Evolutionary conservation across 2,797 vertebrate species (phyloP).

Genomic region (Crax fasciolata): DNA sequence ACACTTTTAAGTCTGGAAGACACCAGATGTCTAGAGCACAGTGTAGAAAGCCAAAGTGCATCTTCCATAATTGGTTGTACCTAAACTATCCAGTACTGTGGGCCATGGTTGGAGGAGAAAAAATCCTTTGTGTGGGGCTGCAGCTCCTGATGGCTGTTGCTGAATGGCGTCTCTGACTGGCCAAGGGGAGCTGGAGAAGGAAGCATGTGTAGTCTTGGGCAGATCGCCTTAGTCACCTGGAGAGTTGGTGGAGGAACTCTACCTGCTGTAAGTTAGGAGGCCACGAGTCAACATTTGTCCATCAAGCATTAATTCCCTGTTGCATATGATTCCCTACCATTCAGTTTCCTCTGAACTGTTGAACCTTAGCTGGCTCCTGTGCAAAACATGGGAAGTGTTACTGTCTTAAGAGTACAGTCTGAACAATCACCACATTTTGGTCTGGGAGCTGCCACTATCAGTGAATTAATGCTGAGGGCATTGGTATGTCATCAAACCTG

Average conservation of each 20-base stretch:
- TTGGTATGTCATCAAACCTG: fast-evolving
- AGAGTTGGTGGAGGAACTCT: not conserved
- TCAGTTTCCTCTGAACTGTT: not conserved
- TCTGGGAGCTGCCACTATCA: not conserved
- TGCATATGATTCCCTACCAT: not conserved
- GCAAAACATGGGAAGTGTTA: not conserved
- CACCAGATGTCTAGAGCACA: not conserved
- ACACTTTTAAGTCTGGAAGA: not conserved
- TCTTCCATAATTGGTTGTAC: not conserved
- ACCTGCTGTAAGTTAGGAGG: not conserved
- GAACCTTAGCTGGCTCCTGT: not conserved
- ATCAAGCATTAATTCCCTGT: not conserved
- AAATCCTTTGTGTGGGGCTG: not conserved
- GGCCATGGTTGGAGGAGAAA: not conserved
- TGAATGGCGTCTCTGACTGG: not conserved
- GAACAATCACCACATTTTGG: not conserved
- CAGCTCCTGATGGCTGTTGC: not conserved
- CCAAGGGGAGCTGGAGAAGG: not conserved
- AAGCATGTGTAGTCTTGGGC: not conserved
- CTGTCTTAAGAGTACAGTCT: not conserved
- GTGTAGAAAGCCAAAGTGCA: not conserved
- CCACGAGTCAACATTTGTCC: fast-evolving
- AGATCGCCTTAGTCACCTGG: not conserved
- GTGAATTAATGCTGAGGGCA: not conserved
- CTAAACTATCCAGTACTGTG: not conserved